These are phyloP conservation scores for Tauraco erythrolophus DNA, from an alignment of 2,113 vertebrate species.

Conservation along the genomic window DNA sequence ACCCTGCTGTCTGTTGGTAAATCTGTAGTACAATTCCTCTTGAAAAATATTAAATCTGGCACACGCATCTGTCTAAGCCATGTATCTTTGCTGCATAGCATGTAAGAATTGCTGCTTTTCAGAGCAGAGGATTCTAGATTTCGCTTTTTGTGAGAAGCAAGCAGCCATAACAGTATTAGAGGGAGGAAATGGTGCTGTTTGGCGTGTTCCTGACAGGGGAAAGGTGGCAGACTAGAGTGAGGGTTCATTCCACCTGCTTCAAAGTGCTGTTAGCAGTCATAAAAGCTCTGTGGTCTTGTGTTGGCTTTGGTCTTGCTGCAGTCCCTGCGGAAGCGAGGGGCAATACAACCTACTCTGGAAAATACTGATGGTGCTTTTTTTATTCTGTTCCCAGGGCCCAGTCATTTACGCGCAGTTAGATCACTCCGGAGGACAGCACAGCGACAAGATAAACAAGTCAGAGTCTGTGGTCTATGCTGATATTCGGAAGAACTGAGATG, in stretches of 20 bases:
- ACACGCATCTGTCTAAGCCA: background rate
- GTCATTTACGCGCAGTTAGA: constrained; percentile 97
- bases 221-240: constrained; percentile 58
- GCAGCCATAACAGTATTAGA: background rate
- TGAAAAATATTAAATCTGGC: background rate
- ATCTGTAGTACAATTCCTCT: background rate
- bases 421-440: constrained; percentile 90
- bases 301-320: background rate
- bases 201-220: background rate
- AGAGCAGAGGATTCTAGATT: background rate
- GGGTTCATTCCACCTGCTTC: constrained; percentile 53
- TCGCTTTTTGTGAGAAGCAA: background rate
- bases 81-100: background rate
- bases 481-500: constrained; percentile 89
- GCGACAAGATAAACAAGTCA: constrained; percentile 91
- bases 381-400: constrained; percentile 83
- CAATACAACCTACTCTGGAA: background rate
- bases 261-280: background rate
- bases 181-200: background rate
- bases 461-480: constrained; percentile 96
- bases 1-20: background rate
- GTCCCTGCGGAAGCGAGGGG: background rate
- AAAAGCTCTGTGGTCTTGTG: background rate
- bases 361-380: background rate
- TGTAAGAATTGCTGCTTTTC: background rate